Base-by-base conservation (phyloP, 92 coral and sea anemone species). In the Umimayanthus chanpuru region DNA sequence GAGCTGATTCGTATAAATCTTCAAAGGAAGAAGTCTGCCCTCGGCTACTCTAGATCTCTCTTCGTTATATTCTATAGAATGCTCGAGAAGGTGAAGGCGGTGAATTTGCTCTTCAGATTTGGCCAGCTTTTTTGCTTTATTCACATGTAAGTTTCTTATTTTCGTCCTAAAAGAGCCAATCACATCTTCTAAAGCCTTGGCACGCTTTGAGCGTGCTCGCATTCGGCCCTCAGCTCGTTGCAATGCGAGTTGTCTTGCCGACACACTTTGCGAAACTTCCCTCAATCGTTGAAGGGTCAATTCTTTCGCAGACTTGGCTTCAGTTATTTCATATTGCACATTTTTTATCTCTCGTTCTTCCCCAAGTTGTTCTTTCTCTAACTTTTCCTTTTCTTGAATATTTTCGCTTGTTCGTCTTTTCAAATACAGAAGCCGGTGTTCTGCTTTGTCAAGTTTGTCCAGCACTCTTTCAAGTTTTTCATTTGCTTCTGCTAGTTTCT, bases 31-130 rank as follows among this genome's bases (percentile, higher is more conserved):
- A 61, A 90, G 28, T 90, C 92, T 86, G 28, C 91, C 86, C 88
- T 94, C 95, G 9, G 99, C 98, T 47, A 93, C 76, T 71, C 82
- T 87, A 30, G 73, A 92, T 8, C 96, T 86, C 47, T 90, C 94
- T 20, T 88, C 86, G 68, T 85, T 70, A 6, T 92, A 91, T 7
- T 89, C 91, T 39, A 95, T 86, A 23, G 89, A 86, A 66, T 95
- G 91, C 70, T 93, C 93, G 12, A 95, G 77, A 50, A 88, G 36
- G 28, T 92, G 85, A 41, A 93, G 85, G n/a, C 89, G 88, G 7
- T 89, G 89, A 20, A 73, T 78, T 39, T 93, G 91, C 5, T 93
- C 86, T 64, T 92, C 93, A 5, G 85, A 75, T 75, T 29, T 88
- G 9, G 86, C 81, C 2, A 78, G n/a, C 61, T 88, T 85, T 77